Evolutionary conservation across 2,888 invertebrate species (phyloP).

Genomic region (Meteorus colon): DNA sequence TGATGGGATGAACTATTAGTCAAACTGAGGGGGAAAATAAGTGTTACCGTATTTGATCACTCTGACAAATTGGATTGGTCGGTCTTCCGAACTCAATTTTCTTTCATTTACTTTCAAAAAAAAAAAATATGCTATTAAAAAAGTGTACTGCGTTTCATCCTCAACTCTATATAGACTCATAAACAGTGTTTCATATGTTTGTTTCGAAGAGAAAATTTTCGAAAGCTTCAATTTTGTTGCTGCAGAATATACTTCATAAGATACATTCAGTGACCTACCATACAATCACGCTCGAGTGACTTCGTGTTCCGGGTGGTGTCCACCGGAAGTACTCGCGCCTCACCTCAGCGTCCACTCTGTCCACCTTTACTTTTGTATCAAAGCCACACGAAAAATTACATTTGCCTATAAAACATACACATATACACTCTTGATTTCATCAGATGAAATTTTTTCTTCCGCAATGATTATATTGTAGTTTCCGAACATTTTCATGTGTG

Average conservation of each 20-base stretch:
- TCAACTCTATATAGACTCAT: background rate
- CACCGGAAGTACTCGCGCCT: constrained; percentile 68
- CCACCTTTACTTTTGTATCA: background rate
- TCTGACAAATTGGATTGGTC: background rate
- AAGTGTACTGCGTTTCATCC: too few relatives aligned
- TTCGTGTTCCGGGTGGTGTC: constrained; percentile 68
- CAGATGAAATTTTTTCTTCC: background rate
- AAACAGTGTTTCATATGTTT: background rate
- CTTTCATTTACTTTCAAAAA: background rate
- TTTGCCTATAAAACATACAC: background rate
- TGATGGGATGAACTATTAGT: constrained; percentile 10
- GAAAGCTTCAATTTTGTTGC: background rate
- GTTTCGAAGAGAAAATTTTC: background rate
- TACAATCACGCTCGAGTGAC: constrained; percentile 58
- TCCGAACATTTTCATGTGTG: too few relatives aligned
- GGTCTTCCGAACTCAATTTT: background rate
- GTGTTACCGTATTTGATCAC: background rate
- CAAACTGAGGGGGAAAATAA: background rate
- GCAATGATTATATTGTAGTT: background rate
- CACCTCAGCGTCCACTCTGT: constrained; percentile 51
- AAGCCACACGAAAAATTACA: background rate
- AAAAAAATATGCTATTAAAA: background rate
- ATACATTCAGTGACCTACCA: constrained; percentile 18
- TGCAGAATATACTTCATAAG: constrained; percentile 2
- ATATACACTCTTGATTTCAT: background rate